phyloP scores from a whole-genome alignment of 2,888 invertebrate species.

The Apoderus coryli region DNA sequence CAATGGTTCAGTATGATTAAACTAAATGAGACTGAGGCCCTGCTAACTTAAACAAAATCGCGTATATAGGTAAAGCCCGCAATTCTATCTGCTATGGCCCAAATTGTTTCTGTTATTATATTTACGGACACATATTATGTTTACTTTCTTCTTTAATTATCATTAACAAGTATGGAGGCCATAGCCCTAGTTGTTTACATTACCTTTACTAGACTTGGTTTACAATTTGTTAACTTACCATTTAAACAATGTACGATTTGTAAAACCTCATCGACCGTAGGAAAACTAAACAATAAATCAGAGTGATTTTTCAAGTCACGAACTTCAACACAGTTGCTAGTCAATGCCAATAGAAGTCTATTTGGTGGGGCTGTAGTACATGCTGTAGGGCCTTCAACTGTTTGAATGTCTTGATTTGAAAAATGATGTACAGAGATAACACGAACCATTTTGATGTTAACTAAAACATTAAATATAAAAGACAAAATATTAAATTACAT shows the following conservation, averaged over 20 bases:
- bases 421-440: conserved; percentile 57
- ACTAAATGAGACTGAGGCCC: no score
- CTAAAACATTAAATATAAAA: no score
- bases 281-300: conserved; percentile 44
- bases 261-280: conserved; percentile 57
- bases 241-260: conserved; percentile 50
- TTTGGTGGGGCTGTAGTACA: conserved; percentile 44
- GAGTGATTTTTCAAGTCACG: conserved; percentile 36
- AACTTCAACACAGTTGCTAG: conserved; percentile 45
- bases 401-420: conserved; percentile 46
- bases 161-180: no score
- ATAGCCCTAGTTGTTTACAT: neutral
- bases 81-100: no score
- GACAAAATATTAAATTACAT: no score
- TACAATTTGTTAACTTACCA: no score
- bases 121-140: no score
- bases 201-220: neutral
- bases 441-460: conserved; percentile 52
- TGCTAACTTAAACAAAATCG: no score
- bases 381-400: conserved; percentile 50
- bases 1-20: no score
- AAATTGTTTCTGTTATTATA: no score
- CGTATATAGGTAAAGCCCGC: no score
- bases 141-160: no score
- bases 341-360: conserved; percentile 42